Conservation (phyloP, 2,797 vertebrate species). For the Sebastes vulpes region DNA sequence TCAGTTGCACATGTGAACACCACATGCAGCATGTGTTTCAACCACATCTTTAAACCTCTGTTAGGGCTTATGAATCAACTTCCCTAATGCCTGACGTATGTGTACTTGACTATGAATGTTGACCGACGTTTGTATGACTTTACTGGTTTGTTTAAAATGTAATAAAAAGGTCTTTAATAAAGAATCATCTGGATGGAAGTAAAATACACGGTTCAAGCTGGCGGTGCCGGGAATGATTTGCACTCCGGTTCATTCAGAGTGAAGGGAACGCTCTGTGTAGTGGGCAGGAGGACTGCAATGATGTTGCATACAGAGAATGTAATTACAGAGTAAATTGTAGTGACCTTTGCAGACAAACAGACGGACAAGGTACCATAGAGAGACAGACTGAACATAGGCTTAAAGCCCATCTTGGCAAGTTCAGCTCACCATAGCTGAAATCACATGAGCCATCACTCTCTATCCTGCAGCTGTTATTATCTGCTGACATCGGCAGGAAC, state of each 20-base stretch:
- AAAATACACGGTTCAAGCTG: constrained; percentile 21
- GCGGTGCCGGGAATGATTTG: constrained; percentile 28
- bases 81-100: background rate
- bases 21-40: constrained; percentile 12
- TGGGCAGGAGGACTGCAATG: background rate
- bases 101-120: background rate
- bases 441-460: background rate
- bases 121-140: background rate
- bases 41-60: background rate
- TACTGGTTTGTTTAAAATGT: constrained; percentile 23
- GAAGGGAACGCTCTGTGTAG: background rate
- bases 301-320: constrained; percentile 2
- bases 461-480: constrained; percentile 31
- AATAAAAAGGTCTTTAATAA: constrained; percentile 27
- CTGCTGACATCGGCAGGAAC: constrained; percentile 22
- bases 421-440: background rate
- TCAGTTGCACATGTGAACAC: background rate
- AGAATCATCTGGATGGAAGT: constrained; percentile 19
- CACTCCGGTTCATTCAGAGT: background rate
- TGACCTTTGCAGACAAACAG: no score
- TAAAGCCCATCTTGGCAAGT: background rate
- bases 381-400: background rate
- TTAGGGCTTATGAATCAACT: background rate
- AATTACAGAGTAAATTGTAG: constrained; percentile 42
- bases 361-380: background rate